phyloP scores from a whole-genome alignment of 2,888 invertebrate genomes.

The Axea sp. region DNA sequence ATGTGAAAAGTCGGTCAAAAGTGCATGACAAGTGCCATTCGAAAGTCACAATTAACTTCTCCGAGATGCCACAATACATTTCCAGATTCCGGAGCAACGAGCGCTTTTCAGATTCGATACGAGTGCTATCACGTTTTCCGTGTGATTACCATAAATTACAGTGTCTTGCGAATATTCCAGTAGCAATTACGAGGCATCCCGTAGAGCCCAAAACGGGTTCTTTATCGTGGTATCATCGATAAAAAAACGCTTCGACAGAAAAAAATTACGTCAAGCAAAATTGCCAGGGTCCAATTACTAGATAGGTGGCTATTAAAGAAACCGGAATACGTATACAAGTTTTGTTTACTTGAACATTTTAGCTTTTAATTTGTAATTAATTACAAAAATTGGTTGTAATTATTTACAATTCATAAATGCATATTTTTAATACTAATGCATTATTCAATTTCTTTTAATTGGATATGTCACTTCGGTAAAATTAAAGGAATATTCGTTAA shows the following conservation, averaged over 20 bases:
- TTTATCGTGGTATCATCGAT: slow-evolving; percentile 19
- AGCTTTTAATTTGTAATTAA: too few relatives aligned
- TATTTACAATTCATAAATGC: too few relatives aligned
- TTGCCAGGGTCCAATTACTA: too few relatives aligned
- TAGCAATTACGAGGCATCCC: slow-evolving; percentile 49
- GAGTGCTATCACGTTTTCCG: slow-evolving; percentile 38
- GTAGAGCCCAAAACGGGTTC: slow-evolving; percentile 41
- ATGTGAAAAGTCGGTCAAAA: neutral
- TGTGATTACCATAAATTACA: slow-evolving; percentile 53
- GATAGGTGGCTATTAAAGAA: too few relatives aligned
- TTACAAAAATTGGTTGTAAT: too few relatives aligned
- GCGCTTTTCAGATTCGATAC: slow-evolving; percentile 8
- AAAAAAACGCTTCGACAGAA: neutral
- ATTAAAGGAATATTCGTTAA: too few relatives aligned
- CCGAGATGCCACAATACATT: slow-evolving; percentile 12
- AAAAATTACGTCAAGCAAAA: too few relatives aligned
- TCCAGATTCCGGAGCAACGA: slow-evolving; percentile 20
- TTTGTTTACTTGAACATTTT: too few relatives aligned
- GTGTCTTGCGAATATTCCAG: slow-evolving; percentile 40
- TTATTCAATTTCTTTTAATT: too few relatives aligned
- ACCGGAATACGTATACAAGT: too few relatives aligned
- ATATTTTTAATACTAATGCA: too few relatives aligned
- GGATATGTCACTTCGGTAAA: too few relatives aligned
- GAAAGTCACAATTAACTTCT: slow-evolving; percentile 9
- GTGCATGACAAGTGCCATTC: slow-evolving; percentile 2